A percentile compares a stretch with the other conserved stretches of the same genome.
Conservation (phyloP, 2,888 invertebrate species). For the Clistopyga incitator region DNA sequence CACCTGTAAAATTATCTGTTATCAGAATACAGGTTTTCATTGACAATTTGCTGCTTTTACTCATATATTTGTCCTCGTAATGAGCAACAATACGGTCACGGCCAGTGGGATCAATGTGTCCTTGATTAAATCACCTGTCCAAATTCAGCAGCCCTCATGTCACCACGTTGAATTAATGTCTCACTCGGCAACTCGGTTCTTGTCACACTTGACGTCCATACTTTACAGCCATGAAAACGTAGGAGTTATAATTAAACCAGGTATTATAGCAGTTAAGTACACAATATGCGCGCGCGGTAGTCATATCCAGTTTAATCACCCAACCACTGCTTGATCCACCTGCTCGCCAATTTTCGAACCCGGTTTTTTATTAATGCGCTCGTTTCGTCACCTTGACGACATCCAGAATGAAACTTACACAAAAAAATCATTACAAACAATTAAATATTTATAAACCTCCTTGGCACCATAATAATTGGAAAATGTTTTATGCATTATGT, state of each 20-base stretch:
- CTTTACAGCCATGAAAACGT: slow-evolving; percentile 2
- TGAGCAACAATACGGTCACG: not conserved
- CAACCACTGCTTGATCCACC: slow-evolving; percentile 29
- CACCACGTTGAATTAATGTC: slow-evolving; percentile 13
- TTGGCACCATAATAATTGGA: not conserved
- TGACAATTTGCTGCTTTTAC: not conserved
- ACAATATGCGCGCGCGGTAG: not conserved
- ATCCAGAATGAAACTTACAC: not conserved
- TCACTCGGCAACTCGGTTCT: slow-evolving; percentile 9
- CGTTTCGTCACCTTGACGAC: slow-evolving; percentile 15
- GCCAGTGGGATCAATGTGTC: slow-evolving; percentile 28
- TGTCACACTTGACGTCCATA: slow-evolving; percentile 31
- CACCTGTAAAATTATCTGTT: not conserved
- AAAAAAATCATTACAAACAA: not conserved
- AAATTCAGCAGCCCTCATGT: slow-evolving; percentile 6
- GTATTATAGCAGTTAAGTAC: slow-evolving; percentile 20
- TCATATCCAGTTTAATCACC: not conserved
- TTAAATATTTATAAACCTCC: not conserved
- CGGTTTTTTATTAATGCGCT: not conserved
- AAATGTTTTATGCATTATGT: not conserved
- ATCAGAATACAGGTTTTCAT: no score
- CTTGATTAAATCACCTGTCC: slow-evolving; percentile 45
- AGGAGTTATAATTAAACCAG: slow-evolving; percentile 12
- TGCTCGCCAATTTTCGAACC: slow-evolving; percentile 30
- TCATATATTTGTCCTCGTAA: slow-evolving; percentile 8